Conservation (phyloP, 2,113 vertebrate species). For the Struthidea cinerea region DNA sequence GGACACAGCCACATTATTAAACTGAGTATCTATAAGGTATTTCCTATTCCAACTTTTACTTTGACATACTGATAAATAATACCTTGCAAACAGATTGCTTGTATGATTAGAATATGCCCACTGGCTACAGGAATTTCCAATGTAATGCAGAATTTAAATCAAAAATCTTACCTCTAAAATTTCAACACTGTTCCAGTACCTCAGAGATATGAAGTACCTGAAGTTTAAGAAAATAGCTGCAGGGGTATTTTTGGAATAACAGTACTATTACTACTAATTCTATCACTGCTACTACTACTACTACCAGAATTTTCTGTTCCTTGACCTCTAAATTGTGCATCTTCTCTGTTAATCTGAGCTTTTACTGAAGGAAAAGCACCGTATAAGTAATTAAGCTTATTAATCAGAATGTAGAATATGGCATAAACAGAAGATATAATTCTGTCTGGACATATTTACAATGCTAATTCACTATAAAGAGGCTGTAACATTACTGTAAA, state of each 20-base stretch:
- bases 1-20: background rate
- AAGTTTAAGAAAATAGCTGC: background rate
- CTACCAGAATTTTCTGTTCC: background rate
- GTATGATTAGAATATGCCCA: background rate
- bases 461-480: background rate
- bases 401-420: background rate
- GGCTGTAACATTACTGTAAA: background rate
- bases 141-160: background rate
- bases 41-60: background rate
- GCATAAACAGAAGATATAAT: background rate
- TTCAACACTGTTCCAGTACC: background rate
- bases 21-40: background rate
- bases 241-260: background rate
- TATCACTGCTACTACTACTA: background rate
- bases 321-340: background rate
- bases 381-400: background rate
- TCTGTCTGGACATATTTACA: background rate
- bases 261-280: background rate
- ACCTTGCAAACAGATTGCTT: background rate
- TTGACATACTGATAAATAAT: background rate
- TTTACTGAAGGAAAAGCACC: background rate
- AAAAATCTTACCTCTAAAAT: background rate
- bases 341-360: background rate
- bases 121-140: background rate
- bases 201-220: background rate